phyloP scores from a whole-genome alignment of 64 coral and sea anemone species.

The Anthopleura sola region DNA sequence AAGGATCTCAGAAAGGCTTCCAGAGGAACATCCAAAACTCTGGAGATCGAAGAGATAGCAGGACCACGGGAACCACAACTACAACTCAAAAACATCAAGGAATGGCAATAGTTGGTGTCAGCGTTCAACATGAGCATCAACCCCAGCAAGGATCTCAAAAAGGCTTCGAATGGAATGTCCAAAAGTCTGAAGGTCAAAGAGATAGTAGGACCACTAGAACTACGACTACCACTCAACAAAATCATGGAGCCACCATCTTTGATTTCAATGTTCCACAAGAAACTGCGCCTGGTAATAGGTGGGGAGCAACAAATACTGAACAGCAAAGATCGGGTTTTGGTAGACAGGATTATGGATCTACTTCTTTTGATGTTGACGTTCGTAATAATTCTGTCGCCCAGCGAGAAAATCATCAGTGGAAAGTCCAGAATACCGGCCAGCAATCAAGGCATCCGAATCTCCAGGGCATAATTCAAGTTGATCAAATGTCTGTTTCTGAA shows the following conservation, averaged over 20 bases:
- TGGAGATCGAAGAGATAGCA: not conserved
- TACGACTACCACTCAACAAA: not conserved
- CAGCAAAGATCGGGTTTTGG: not conserved
- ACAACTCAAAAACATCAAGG: not conserved
- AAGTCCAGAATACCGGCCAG: not conserved
- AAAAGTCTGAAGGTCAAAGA: not conserved
- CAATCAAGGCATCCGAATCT: too few species aligned
- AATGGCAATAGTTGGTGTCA: not conserved
- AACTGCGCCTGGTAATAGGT: not conserved
- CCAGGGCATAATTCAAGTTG: too few species aligned
- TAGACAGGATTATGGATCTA: not conserved
- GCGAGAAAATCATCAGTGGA: not conserved
- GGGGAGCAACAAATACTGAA: not conserved
- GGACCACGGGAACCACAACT: not conserved
- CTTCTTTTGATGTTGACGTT: not conserved
- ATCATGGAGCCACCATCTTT: not conserved
- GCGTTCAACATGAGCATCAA: not conserved
- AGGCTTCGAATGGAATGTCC: not conserved
- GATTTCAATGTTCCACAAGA: not conserved
- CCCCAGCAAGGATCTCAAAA: not conserved
- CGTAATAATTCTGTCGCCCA: not conserved
- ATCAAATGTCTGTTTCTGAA: not conserved
- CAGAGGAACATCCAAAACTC: not conserved
- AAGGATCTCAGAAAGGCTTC: slow-evolving; percentile 12
- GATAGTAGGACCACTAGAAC: not conserved